These are phyloP conservation scores for Chauna torquata DNA, from an alignment of 2,113 vertebrate genomes.

Conservation along the genomic window DNA sequence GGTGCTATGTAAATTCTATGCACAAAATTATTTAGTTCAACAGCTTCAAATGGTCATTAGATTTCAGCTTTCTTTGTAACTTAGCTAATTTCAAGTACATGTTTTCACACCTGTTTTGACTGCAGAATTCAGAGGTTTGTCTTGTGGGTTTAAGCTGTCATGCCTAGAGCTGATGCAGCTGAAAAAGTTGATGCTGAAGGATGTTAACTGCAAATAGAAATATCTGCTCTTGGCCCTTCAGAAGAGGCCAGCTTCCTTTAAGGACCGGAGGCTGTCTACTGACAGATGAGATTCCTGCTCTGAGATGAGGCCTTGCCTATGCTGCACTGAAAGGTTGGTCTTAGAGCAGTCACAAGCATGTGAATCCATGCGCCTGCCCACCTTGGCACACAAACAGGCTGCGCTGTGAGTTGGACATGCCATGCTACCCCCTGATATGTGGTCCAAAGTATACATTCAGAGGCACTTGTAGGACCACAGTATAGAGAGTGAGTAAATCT, in stretches of 20 bases:
- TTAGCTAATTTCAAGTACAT: background rate
- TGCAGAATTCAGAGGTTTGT: background rate
- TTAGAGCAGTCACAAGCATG: background rate
- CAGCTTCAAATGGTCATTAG: background rate
- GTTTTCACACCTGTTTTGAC: background rate
- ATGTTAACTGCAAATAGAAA: background rate
- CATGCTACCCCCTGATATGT: rapidly evolving
- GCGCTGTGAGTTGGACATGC: background rate
- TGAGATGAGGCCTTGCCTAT: background rate
- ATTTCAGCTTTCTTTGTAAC: background rate
- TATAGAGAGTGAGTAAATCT: background rate
- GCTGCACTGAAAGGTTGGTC: background rate
- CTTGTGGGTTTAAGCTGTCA: background rate
- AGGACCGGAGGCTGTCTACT: background rate
- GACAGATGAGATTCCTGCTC: background rate
- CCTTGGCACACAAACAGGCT: background rate
- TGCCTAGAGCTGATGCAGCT: background rate
- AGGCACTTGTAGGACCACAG: background rate
- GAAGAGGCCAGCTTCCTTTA: background rate
- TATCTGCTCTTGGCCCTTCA: background rate
- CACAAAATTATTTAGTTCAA: background rate
- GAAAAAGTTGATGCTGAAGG: background rate
- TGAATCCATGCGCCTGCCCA: background rate
- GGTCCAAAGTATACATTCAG: background rate
- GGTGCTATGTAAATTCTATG: background rate